Base-by-base conservation (phyloP, 2,888 invertebrate genomes). In the Bursaphelenchus okinawaensis region DNA sequence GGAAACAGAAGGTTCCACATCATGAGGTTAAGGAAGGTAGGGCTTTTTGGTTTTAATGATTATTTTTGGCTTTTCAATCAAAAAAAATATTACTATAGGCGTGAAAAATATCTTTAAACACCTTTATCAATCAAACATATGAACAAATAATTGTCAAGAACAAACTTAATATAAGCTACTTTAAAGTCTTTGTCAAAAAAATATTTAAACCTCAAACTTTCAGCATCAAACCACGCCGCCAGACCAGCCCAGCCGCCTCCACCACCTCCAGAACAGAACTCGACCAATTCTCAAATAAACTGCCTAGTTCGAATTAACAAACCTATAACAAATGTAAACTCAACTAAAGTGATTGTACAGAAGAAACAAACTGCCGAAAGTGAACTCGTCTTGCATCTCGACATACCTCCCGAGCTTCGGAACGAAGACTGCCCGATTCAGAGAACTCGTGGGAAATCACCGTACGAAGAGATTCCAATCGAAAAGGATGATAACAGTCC, bases 401-500 rank as follows among this genome's bases (percentile, higher is more conserved):
- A 68, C 50, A 66, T 68, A 19, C 68, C 68, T 24, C 70, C 67
- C 7, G 68, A 68, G 27, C 52, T 68, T 19, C 24, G 40, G 20
- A 55, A n/a, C 28, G 68, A 29, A 24, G 51, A 19, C 8, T 16
- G 16, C 7, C 20, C 50, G 9, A 59, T 68, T 22, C 71, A 66
- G 63, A 58, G n/a, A 28, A 58, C 52, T 58, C 61, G 58, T 8
- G 67, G 40, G 26, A 55, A 67, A 4, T 75, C 75, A 31, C 78
- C 78, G 0, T 78, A 78, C 61, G 78, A 78, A 61, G 76, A 78
- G 52, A 60, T 72, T n/a, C 75, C 78, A 51, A 72, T 76, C n/a
- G 27, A 23, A 19, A 54, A n/a, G 12, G n/a, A n/a, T 40, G 6
- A 12, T n/a, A 40, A 40, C 12, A 40, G 1, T n/a, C 40, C 40